Evolutionary conservation across 2,888 invertebrate genomes (phyloP), one percentile per base, ranked within the genome.

Genomic region (Cataglyphis livida): DNA sequence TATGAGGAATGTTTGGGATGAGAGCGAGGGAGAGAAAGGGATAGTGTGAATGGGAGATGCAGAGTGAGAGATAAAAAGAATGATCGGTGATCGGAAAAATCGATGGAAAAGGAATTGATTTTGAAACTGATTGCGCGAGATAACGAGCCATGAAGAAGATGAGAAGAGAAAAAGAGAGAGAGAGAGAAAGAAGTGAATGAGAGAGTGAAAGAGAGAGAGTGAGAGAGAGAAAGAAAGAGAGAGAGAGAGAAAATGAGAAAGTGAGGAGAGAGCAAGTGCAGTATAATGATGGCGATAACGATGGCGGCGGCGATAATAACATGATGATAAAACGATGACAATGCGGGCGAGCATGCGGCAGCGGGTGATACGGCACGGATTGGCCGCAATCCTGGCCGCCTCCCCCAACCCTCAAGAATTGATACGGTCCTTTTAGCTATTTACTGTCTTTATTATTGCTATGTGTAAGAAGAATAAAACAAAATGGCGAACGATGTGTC

Each of bases 381-480:
- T 89, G 85, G 84, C 82, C 84, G 84, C 82, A 85, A 87, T 88
- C 83, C 73, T 87, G 85, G 84, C 88, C 88, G 85, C 89, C 87
- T 87, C 84, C 83, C 88, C 88, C 84, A 79, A 28, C 65, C 74
- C 78, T 66, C 85, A 81, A 68, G 87, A 89, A 90, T 88, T 87
- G 89, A 90, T 90, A 89, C 89, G 91, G 86, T 91, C 90, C 90
- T 92, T 92, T 92, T 92, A 93, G 91, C 93, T 93, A 93, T 92
- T 93, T 91, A 93, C 92, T 92, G 91, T 92, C 92, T 90, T 92
- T 91, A 92, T 92, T 91, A 92, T 91, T 93, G 92, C 93, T 93
- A 92, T 86, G 89, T 89, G 89, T 92, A 90, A 90, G 89, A 84
- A 83, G 82, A 85, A 88, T 89, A 85, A 85, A 89, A 88, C 62